Base-by-base conservation (phyloP, 2,113 vertebrate genomes). In the Prionailurus viverrinus region DNA sequence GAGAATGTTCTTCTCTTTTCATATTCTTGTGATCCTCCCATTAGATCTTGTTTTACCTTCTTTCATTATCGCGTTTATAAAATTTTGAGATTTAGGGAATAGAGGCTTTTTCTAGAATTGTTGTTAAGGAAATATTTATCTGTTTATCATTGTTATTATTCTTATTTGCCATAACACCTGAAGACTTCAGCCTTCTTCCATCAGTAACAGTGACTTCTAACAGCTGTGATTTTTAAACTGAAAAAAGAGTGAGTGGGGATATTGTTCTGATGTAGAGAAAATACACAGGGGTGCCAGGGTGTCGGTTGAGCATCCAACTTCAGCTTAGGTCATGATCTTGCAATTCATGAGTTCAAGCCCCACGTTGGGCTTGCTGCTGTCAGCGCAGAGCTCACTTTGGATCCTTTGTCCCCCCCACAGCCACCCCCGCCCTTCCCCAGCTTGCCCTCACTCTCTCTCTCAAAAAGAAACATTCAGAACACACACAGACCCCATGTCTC, bases 31-130 rank as follows among this genome's bases (percentile, higher is more conserved):
- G 18, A 81, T 76, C 53, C 27, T 96, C 55, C n/a, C 29, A 29
- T 83, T 94, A 89, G 55, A 63, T 91, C 29, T 83, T 80, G 2
- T 80, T 80, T 93, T 41, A 41, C 18, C 31, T 76, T 95, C 45
- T 94, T 83, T 95, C 31, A 84, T 91, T n/a, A 29, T 73, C 36
- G 33, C 7, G 69, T 11, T 87, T 95, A 11, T 39, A 23, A 53
- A 92, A 55, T 88, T 93, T 91, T 94, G 16, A 90, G 53, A 68
- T 82, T 91, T 83, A 82, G 55, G 95, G 53, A 94, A 33, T 58
- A 93, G 73, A 55, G 41, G n/a, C 36, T 85, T 95, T 91, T 91
- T 45, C 55, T 82, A 48, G 58, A 91, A 55, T 65, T 76, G 12
- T 87, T 25, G 41, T 45, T 93, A 66, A 63, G 55, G 80, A 97